Base-by-base conservation (phyloP, 2,113 vertebrate species). In the Mola mola region DNA sequence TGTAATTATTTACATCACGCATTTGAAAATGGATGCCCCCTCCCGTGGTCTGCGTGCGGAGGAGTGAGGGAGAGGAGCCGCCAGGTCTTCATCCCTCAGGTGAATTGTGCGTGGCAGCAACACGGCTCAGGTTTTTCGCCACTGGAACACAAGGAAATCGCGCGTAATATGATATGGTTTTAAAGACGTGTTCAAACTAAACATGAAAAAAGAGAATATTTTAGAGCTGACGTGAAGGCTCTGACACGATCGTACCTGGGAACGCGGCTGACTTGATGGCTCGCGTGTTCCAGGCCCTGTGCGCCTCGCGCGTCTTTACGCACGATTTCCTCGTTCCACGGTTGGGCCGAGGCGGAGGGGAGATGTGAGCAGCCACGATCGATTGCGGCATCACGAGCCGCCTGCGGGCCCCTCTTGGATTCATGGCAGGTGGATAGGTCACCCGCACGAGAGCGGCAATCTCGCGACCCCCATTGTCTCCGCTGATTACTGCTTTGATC, bases 401-500 rank as follows among this genome's bases (percentile, higher is more conserved):
- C 78, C 60, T 72, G 81, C 37, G 60, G 85, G 73, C 84, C 82
- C 75, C 83, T 91, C 77, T 76, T 72, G 72, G 76, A 88, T 82
- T 82, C 84, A 79, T 84, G 66, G 72, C 79, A 70, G 82, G 84
- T 82, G 83, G 72, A 79, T 66, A 87, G 90, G 87, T 89, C 85
- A 87, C 76, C 72, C 69, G 60, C 66, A 80, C 75, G 67, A 85
- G 82, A 78, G 86, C 51, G 51, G 70, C 87, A 80, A 86, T 90
- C 84, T 82, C 61, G 49, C 64, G 66, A 72, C 74, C 83, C 74
- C 83, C 61, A 85, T 88, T 87, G 81, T 85, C 88, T 90, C 82
- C 60, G 59, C 84, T 89, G 87, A 91, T 90, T 85, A 87, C 85
- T 83, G 75, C 77, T 87, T 63, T 77, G 83, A 88, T 89, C 79